phyloP scores from a whole-genome alignment of 2,888 invertebrate genomes.

The Galeopsomyia nigrocyanea region DNA sequence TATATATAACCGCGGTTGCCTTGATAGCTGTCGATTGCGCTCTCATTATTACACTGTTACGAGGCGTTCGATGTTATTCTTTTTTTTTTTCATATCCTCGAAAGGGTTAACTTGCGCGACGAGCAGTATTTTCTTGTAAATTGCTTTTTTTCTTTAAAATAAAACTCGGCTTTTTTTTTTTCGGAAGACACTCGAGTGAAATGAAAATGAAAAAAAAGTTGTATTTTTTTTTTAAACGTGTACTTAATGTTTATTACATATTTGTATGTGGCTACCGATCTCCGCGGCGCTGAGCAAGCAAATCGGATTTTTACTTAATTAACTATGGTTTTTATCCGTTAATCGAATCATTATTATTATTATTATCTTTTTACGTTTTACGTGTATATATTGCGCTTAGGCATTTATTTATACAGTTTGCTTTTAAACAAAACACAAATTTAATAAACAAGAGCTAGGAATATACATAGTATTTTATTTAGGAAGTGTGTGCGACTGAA shows the following conservation, averaged over 20 bases:
- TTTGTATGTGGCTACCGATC: constrained; percentile 31
- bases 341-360: constrained; percentile 6
- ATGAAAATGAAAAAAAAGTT: constrained; percentile 11
- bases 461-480: constrained; percentile 64
- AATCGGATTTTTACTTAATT: constrained; percentile 66
- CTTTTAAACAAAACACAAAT: constrained; percentile 53
- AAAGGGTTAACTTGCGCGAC: constrained; percentile 53
- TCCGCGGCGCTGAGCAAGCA: constrained; percentile 31
- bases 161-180: too few relatives aligned
- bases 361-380: constrained; percentile 40
- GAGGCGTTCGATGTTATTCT: neutral
- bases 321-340: constrained; percentile 41
- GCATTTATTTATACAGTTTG: constrained; percentile 67
- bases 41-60: neutral
- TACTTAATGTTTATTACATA: constrained; percentile 42
- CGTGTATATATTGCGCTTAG: constrained; percentile 66
- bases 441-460: constrained; percentile 50
- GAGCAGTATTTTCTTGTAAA: constrained; percentile 64
- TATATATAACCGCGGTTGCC: neutral
- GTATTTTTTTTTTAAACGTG: constrained; percentile 34
- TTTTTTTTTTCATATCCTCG: neutral
- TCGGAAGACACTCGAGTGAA: neutral
- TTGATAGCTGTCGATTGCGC: constrained; percentile 1
- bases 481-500: constrained; percentile 51
- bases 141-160: too few relatives aligned